A percentile compares a stretch with the other conserved stretches of the same genome.
phyloP scores from a whole-genome alignment of 92 coral and sea anemone species.

The Micromussa lordhowensis region DNA sequence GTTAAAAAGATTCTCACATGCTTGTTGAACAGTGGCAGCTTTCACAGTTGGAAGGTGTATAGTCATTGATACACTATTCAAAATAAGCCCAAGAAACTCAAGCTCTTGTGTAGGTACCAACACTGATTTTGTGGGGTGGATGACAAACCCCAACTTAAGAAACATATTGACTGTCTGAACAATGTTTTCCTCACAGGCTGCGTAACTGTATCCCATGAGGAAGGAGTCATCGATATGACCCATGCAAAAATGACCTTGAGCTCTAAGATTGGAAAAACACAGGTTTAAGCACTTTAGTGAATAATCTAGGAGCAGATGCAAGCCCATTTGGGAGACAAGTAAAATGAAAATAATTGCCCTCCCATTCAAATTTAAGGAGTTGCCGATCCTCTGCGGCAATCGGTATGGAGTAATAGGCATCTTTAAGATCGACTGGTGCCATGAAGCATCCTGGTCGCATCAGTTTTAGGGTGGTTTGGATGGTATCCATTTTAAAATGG shows the following conservation, averaged over 20 bases:
- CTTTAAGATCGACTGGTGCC: slow-evolving; percentile 33
- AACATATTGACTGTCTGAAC: slow-evolving; percentile 11
- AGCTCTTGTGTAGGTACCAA: slow-evolving; percentile 23
- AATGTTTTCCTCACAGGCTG: too few species aligned
- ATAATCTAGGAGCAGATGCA: slow-evolving; percentile 43
- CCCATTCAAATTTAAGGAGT: slow-evolving; percentile 22
- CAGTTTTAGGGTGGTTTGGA: slow-evolving; percentile 30
- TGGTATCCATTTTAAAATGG: slow-evolving; percentile 33
- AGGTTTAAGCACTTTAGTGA: slow-evolving; percentile 56
- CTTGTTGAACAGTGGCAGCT: slow-evolving; percentile 22
- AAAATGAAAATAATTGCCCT: slow-evolving; percentile 9
- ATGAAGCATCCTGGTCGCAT: not conserved
- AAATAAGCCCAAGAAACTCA: slow-evolving; percentile 29
- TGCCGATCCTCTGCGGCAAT: slow-evolving; percentile 22
- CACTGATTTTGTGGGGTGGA: slow-evolving; percentile 46
- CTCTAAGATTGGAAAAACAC: slow-evolving; percentile 39
- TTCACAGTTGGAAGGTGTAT: slow-evolving; percentile 31
- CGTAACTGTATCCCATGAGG: slow-evolving; percentile 1
- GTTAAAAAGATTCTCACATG: slow-evolving; percentile 23
- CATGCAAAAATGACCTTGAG: slow-evolving; percentile 53
- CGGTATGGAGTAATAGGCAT: slow-evolving; percentile 38
- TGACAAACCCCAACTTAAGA: slow-evolving; percentile 31
- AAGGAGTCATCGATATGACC: too few species aligned
- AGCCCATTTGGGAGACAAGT: slow-evolving; percentile 46
- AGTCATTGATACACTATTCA: slow-evolving; percentile 14